These are phyloP conservation scores for Spondyliosoma cantharus DNA, from an alignment of 2,797 vertebrate genomes.

Conservation along the genomic window DNA sequence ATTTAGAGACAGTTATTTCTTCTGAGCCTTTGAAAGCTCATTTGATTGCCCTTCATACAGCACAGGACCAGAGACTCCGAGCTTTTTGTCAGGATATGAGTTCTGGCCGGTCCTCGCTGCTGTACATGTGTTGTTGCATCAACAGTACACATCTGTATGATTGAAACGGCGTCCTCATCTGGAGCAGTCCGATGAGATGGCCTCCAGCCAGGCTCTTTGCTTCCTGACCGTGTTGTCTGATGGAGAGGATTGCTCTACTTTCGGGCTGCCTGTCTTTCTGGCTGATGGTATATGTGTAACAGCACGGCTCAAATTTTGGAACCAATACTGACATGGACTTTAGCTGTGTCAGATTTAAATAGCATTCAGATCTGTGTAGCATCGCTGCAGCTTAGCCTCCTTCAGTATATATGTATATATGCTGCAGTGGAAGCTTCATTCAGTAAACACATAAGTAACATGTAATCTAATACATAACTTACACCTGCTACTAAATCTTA, in stretches of 20 bases:
- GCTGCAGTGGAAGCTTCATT: conserved; percentile 15
- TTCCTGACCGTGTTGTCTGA: conserved; percentile 56
- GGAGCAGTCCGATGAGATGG: conserved; percentile 73
- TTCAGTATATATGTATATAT: conserved; percentile 20
- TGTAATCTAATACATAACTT: background rate
- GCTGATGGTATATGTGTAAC: conserved; percentile 43
- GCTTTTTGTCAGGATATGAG: conserved; percentile 13
- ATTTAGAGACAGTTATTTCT: conserved; percentile 35
- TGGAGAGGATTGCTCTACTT: conserved; percentile 70
- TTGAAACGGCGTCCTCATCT: conserved; percentile 51
- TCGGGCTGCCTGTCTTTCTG: conserved; percentile 44
- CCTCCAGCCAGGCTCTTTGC: conserved; percentile 61
- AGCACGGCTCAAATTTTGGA: conserved; percentile 40
- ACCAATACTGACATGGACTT: conserved; percentile 45
- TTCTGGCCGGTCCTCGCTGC: background rate
- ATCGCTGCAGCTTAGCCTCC: conserved; percentile 41
- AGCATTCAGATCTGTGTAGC: conserved; percentile 40
- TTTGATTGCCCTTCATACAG: conserved; percentile 40
- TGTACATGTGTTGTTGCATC: conserved; percentile 26
- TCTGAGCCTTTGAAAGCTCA: conserved; percentile 33
- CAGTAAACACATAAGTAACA: background rate
- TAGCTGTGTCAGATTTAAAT: conserved; percentile 38
- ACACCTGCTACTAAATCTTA: background rate
- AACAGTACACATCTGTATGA: conserved; percentile 48
- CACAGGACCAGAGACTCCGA: conserved; percentile 19